Evolutionary conservation across 2,113 vertebrate species (phyloP).

Genomic region (Pterophyllum scalare): DNA sequence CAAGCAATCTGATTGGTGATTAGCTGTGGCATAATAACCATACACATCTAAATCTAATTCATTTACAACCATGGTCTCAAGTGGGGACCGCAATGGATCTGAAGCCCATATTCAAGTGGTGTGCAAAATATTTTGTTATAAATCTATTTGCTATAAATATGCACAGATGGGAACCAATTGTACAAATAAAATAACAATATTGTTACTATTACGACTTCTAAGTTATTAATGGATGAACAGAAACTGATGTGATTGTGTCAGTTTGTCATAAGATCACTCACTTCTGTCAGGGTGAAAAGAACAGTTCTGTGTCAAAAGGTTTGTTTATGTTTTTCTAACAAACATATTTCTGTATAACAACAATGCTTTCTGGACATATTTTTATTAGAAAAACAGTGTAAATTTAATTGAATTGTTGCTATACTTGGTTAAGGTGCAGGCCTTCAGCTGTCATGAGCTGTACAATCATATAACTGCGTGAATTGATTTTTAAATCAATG

Average conservation of each 20-base stretch:
- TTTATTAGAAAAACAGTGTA: not conserved
- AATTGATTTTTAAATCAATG: not conserved
- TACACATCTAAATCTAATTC: constrained; percentile 2
- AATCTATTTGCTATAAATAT: not conserved
- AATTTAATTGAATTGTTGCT: not conserved
- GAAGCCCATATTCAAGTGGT: not conserved
- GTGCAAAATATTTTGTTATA: not conserved
- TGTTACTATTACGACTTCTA: not conserved
- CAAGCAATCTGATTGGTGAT: constrained; percentile 3
- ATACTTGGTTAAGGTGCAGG: not conserved
- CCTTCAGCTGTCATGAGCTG: not conserved
- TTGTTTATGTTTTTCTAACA: not conserved
- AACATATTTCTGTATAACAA: not conserved
- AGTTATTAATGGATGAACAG: not conserved
- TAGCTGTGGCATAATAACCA: constrained; percentile 16
- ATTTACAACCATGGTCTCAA: not conserved
- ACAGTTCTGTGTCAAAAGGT: not conserved
- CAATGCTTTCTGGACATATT: not conserved
- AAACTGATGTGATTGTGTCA: not conserved
- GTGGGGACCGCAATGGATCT: not conserved
- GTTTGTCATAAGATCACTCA: not conserved
- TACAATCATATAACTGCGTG: not conserved
- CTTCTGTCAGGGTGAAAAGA: not conserved
- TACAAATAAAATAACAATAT: not conserved
- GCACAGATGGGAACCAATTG: too few relatives aligned